Percentiles rank a stretch among this genome's conserved stretches.
Evolutionary conservation across 2,888 invertebrate species (phyloP).

Genomic region (Temnothorax rugatulus): DNA sequence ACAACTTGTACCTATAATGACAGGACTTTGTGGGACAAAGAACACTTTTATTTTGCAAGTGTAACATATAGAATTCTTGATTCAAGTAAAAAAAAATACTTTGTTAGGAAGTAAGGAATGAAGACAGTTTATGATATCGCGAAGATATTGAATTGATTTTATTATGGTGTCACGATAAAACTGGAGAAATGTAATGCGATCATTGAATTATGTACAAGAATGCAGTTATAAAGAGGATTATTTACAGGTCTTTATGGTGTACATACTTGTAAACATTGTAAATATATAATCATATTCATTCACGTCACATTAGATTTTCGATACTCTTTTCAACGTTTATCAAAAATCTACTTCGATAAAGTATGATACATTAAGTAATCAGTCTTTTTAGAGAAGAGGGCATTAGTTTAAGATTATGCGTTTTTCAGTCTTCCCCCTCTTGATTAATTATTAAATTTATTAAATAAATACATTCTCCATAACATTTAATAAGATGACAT

Average conservation of each 20-base stretch:
- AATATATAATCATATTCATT: conserved; percentile 23
- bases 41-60: conserved; percentile 21
- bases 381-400: conserved; percentile 66
- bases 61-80: conserved; percentile 6
- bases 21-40: background rate
- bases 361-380: conserved; percentile 49
- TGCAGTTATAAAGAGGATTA: conserved; percentile 16
- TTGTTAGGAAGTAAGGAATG: conserved; percentile 8
- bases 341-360: conserved; percentile 13
- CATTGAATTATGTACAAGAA: conserved; percentile 33
- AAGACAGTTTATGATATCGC: conserved; percentile 5
- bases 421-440: conserved; percentile 74
- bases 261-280: conserved; percentile 39
- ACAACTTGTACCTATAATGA: background rate
- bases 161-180: background rate
- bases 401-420: conserved; percentile 60
- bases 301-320: background rate
- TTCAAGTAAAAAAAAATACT: conserved; percentile 15
- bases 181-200: background rate
- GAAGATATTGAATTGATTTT: conserved; percentile 25
- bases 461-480: conserved; percentile 83
- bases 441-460: conserved; percentile 81
- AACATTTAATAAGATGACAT: conserved; percentile 68
- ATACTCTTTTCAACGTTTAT: background rate
- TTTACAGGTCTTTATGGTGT: conserved; percentile 10